Conservation (phyloP, 2,888 invertebrate genomes). For the Linyphia triangularis region DNA sequence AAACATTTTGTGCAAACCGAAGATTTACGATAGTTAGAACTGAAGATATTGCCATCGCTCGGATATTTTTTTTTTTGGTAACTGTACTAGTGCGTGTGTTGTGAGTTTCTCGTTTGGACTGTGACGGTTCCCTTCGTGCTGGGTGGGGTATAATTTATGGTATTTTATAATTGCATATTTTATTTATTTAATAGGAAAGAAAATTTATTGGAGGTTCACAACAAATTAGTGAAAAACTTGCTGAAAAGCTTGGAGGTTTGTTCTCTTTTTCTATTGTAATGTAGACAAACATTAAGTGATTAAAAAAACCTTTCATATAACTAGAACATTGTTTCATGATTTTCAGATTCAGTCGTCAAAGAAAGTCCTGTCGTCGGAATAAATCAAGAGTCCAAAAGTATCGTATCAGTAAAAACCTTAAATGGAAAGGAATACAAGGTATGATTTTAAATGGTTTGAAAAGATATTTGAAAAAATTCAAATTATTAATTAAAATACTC, state of each 20-base stretch:
- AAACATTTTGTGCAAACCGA: too few relatives aligned
- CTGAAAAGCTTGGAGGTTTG: constrained; percentile 79
- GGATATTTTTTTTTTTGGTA: too few relatives aligned
- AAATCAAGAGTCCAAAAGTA: constrained; percentile 77
- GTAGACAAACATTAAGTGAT: background rate
- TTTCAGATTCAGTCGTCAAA: constrained; percentile 53
- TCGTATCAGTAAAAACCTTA: constrained; percentile 76
- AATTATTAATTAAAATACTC: too few relatives aligned
- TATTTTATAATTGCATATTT: background rate
- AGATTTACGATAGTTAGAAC: too few relatives aligned
- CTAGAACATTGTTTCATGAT: background rate
- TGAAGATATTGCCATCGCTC: too few relatives aligned
- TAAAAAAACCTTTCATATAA: background rate
- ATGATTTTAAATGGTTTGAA: too few relatives aligned
- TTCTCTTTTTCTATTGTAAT: background rate
- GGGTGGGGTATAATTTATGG: too few relatives aligned
- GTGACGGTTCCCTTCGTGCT: too few relatives aligned
- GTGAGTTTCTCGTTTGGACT: too few relatives aligned
- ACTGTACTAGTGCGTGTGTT: too few relatives aligned
- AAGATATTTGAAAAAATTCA: too few relatives aligned
- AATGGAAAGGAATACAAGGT: constrained; percentile 76
- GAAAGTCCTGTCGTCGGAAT: constrained; percentile 78
- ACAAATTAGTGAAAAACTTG: constrained; percentile 80
- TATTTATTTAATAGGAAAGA: constrained; percentile 78
- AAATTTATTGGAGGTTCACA: constrained; percentile 80